phyloP scores from a whole-genome alignment of 2,888 invertebrate genomes.

The Chalcis sispes region DNA sequence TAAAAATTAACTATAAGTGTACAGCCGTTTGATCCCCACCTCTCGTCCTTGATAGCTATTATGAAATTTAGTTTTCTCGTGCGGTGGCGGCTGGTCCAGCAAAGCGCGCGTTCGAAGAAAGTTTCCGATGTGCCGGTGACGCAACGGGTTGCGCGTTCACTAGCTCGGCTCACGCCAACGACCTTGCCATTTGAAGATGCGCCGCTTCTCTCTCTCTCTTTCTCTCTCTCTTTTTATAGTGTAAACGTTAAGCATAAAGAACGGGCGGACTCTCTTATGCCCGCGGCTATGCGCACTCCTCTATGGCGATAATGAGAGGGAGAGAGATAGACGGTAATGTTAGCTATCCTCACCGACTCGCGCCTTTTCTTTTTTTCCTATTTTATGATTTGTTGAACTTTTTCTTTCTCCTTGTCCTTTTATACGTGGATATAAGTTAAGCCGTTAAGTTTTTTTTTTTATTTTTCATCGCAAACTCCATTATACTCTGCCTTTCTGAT shows the following conservation, averaged over 20 bases:
- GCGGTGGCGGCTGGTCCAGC: constrained; percentile 39
- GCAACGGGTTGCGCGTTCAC: constrained; percentile 32
- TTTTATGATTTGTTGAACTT: too few relatives aligned
- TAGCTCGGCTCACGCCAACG: constrained; percentile 60
- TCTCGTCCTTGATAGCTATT: constrained; percentile 59
- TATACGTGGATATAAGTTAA: too few relatives aligned
- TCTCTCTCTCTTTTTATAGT: not conserved
- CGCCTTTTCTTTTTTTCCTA: not conserved
- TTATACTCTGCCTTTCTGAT: too few relatives aligned
- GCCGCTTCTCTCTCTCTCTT: too few relatives aligned
- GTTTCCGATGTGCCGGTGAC: constrained; percentile 12
- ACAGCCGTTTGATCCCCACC: constrained; percentile 61
- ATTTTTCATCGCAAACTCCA: too few relatives aligned
- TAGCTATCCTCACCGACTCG: not conserved
- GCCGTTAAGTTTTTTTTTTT: too few relatives aligned
- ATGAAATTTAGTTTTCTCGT: constrained; percentile 67
- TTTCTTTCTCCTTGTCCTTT: too few relatives aligned
- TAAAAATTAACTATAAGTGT: not conserved
- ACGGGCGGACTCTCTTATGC: not conserved
- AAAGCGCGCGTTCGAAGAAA: constrained; percentile 61
- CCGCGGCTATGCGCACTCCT: not conserved
- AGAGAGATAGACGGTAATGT: too few relatives aligned
- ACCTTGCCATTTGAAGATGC: constrained; percentile 73
- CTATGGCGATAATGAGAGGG: not conserved
- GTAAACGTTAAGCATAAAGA: not conserved